Conservation (phyloP, 2,113 vertebrate genomes). For the Thryonomys swinderianus region DNA sequence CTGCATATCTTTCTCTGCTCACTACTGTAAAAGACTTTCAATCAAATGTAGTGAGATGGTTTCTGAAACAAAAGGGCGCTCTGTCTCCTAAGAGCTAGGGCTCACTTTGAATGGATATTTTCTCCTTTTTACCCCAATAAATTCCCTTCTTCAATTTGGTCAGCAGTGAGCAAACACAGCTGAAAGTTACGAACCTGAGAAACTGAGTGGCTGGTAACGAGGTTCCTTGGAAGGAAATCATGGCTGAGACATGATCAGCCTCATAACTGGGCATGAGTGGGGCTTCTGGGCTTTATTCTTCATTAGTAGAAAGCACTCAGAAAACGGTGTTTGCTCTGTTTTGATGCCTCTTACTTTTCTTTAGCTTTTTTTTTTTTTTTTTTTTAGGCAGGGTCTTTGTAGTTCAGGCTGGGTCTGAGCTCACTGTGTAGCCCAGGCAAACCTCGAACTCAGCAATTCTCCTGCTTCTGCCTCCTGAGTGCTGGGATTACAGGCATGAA, state of each 20-base stretch:
- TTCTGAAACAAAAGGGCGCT: neutral
- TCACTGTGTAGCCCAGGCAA: too few relatives aligned
- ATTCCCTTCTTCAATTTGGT: neutral
- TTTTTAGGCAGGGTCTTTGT: too few relatives aligned
- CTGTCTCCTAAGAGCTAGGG: neutral
- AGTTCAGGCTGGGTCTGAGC: too few relatives aligned
- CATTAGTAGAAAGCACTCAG: neutral
- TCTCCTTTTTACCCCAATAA: neutral
- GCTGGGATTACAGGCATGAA: too few relatives aligned
- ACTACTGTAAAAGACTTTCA: neutral
- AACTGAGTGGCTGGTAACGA: neutral
- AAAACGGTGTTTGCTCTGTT: neutral
- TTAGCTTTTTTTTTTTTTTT: too few relatives aligned
- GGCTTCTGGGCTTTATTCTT: neutral
- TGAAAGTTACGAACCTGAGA: neutral
- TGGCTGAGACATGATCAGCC: neutral
- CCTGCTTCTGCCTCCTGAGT: too few relatives aligned
- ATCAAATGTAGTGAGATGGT: neutral
- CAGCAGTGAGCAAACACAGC: neutral
- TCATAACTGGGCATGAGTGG: neutral
- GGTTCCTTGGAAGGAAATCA: neutral
- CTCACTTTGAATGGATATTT: neutral
- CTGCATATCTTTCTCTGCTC: neutral
- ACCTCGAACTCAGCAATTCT: too few relatives aligned
- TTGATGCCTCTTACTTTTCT: neutral